Conservation (phyloP, 2,888 invertebrate species). For the Stenichneumon culpator region DNA sequence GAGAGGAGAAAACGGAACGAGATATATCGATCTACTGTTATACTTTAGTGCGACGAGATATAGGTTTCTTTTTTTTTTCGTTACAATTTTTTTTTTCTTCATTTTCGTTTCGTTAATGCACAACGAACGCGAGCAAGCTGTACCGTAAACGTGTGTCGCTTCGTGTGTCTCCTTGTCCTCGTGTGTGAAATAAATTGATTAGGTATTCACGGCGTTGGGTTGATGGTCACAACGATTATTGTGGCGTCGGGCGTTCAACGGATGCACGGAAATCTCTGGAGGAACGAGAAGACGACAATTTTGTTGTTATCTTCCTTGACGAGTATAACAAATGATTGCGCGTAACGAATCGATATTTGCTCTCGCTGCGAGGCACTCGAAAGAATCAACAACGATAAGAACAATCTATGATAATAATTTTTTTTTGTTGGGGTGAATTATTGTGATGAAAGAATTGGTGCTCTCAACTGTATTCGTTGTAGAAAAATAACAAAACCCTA, state of each 20-base stretch:
- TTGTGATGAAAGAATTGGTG: conserved; percentile 49
- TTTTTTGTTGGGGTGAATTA: conserved; percentile 16
- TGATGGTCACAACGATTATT: conserved; percentile 16
- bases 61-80: conserved; percentile 20
- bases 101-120: background rate
- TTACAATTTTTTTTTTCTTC: conserved; percentile 6
- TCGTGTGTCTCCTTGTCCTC: background rate
- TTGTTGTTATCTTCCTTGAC: background rate
- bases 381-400: background rate
- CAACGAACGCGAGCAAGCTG: conserved; percentile 1
- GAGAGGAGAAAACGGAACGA: conserved; percentile 24
- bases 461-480: conserved; percentile 68
- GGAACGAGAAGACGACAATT: background rate
- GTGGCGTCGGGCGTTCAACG: background rate
- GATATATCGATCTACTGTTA: conserved; percentile 32
- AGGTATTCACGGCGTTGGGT: conserved; percentile 12
- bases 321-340: background rate
- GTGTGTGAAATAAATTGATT: conserved; percentile 9
- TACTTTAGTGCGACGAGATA: conserved; percentile 45
- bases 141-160: conserved; percentile 13
- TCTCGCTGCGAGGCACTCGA: background rate
- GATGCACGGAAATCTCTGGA: background rate
- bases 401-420: background rate
- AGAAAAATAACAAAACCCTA: conserved; percentile 72
- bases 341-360: background rate